These are phyloP conservation scores for Prorops nasuta DNA, from an alignment of 1,140 invertebrate species.

Conservation along the genomic window DNA sequence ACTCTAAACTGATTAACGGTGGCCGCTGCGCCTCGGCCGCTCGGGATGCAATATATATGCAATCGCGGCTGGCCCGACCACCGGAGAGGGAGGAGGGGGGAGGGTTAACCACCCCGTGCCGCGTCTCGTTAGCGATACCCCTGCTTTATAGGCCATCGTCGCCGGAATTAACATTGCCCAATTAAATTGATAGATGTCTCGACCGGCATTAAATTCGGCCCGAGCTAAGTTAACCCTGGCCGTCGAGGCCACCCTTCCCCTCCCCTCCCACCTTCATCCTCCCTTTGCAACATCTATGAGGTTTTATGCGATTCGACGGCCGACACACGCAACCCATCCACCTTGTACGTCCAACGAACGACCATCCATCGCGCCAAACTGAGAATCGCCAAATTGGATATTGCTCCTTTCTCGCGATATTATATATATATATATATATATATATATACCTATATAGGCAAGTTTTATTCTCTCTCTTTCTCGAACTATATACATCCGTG, in stretches of 20 bases:
- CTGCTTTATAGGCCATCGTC: slow-evolving; percentile 56
- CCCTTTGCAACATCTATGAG: not conserved
- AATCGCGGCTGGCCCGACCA: slow-evolving; percentile 30
- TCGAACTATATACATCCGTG: no score
- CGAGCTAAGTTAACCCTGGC: not conserved
- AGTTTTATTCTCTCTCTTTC: no score
- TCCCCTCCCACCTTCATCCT: slow-evolving; percentile 1
- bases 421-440: no score
- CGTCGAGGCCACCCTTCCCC: no score
- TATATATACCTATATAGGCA: no score
- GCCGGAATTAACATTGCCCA: slow-evolving; percentile 57
- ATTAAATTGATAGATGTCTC: slow-evolving; percentile 59
- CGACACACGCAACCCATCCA: no score
- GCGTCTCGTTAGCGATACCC: slow-evolving; percentile 53
- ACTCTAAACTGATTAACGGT: slow-evolving; percentile 60
- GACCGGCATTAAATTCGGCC: slow-evolving; percentile 45
- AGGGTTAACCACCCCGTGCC: slow-evolving; percentile 46
- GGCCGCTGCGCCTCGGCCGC: slow-evolving; percentile 25
- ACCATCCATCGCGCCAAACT: no score
- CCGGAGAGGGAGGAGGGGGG: no score
- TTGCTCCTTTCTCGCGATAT: no score
- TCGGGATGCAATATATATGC: slow-evolving; percentile 50
- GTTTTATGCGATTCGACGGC: no score
- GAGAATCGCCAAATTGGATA: no score
- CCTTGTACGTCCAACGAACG: no score